Conservation (phyloP, 1,140 invertebrate species). For the Trissolcus basalis region DNA sequence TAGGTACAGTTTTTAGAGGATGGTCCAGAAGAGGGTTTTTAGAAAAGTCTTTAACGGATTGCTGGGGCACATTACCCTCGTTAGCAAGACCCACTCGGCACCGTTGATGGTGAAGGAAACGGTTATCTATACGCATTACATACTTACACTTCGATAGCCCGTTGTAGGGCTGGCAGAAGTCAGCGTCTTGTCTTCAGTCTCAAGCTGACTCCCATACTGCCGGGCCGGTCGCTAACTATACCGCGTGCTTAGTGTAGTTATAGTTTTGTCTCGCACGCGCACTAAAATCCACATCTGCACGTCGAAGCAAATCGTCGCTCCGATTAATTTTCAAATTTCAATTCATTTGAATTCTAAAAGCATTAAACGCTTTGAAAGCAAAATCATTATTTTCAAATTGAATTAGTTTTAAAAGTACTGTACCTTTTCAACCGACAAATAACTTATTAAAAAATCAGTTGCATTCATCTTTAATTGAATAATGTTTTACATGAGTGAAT, state of each 20-base stretch:
- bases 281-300: too few species aligned
- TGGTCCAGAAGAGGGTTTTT: slow-evolving; percentile 4
- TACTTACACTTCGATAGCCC: slow-evolving; percentile 60
- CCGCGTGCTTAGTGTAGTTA: slow-evolving; percentile 28
- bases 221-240: slow-evolving; percentile 42
- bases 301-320: neutral
- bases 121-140: slow-evolving; percentile 63
- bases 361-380: too few species aligned
- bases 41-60: too few species aligned
- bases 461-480: too few species aligned
- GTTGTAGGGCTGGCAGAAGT: slow-evolving; percentile 67
- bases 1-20: too few species aligned
- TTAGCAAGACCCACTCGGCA: slow-evolving; percentile 67
- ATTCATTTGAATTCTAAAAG: too few species aligned
- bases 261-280: slow-evolving; percentile 24
- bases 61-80: slow-evolving; percentile 29
- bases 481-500: neutral
- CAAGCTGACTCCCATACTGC: slow-evolving; percentile 56
- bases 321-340: too few species aligned
- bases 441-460: too few species aligned
- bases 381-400: too few species aligned
- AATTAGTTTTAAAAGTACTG: too few species aligned
- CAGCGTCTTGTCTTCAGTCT: slow-evolving; percentile 67
- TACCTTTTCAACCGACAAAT: too few species aligned
- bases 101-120: slow-evolving; percentile 58